phyloP scores from a whole-genome alignment of 2,888 invertebrate genomes.

The Drosophila meridionalis region DNA sequence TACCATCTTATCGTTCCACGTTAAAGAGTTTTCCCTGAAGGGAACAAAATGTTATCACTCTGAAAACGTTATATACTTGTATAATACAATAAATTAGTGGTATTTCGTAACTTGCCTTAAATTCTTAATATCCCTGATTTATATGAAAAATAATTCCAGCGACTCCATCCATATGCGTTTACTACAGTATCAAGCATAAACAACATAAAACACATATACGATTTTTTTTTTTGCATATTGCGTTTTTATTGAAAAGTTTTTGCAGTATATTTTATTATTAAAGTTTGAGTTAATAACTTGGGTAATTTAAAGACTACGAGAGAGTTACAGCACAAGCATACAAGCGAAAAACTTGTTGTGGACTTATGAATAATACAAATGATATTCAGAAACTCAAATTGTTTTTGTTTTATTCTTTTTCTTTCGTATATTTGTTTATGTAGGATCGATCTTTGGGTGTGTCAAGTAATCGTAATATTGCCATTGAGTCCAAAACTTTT shows the following conservation, averaged over 20 bases:
- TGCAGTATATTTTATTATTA: slow-evolving; percentile 43
- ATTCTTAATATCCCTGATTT: too few relatives aligned
- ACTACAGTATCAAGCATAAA: too few relatives aligned
- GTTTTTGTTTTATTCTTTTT: background rate
- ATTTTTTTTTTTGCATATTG: slow-evolving; percentile 39
- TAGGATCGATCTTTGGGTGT: slow-evolving; percentile 57
- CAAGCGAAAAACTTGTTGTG: slow-evolving; percentile 35
- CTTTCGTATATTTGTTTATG: slow-evolving; percentile 8
- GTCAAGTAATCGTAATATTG: slow-evolving; percentile 46
- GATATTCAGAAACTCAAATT: slow-evolving; percentile 15
- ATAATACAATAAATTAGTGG: too few relatives aligned
- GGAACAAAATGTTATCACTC: too few relatives aligned
- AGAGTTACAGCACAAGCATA: slow-evolving; percentile 66
- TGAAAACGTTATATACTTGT: too few relatives aligned
- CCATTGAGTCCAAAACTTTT: slow-evolving; percentile 67
- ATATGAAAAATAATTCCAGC: too few relatives aligned
- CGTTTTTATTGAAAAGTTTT: slow-evolving; percentile 55
- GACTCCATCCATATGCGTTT: too few relatives aligned
- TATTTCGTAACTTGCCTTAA: too few relatives aligned
- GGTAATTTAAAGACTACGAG: slow-evolving; percentile 62
- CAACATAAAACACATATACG: too few relatives aligned
- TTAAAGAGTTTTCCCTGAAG: too few relatives aligned
- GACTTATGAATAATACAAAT: slow-evolving; percentile 52
- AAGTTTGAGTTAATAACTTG: slow-evolving; percentile 56
- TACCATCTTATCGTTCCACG: too few relatives aligned